Percentiles rank a stretch among this genome's conserved stretches.
Evolutionary conservation across 1,140 invertebrate genomes (phyloP).

Genomic region (Apolygus lucorum): DNA sequence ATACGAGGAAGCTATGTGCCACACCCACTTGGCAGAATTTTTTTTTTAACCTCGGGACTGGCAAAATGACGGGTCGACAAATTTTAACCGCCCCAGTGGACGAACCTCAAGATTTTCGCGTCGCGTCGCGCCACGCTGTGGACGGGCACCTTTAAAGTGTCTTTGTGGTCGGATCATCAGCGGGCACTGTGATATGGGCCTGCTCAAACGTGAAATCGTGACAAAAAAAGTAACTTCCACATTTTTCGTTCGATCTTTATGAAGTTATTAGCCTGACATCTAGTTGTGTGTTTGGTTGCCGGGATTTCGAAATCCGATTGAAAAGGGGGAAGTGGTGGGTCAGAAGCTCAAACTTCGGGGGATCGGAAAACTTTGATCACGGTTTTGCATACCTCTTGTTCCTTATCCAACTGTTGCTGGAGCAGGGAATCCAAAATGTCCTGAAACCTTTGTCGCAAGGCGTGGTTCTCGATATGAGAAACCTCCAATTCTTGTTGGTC

Average conservation of each 20-base stretch:
- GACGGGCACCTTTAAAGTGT: no score
- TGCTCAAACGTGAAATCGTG: not conserved
- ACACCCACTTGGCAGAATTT: no score
- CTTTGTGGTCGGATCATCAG: no score
- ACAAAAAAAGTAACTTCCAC: not conserved
- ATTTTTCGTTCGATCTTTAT: not conserved
- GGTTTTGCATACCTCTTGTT: conserved; percentile 54
- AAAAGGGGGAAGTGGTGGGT: not conserved
- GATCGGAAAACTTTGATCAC: not conserved
- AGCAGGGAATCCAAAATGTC: conserved; percentile 66
- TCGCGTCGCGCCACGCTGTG: no score
- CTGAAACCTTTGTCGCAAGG: conserved; percentile 71
- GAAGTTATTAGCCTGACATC: not conserved
- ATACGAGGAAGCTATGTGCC: no score
- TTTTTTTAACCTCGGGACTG: no score
- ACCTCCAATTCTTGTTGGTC: conserved; percentile 73
- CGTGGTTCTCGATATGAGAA: conserved; percentile 74
- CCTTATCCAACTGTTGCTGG: conserved; percentile 68
- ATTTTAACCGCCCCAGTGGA: no score
- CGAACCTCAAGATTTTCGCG: no score
- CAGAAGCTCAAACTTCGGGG: conserved; percentile 20
- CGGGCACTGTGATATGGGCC: no score
- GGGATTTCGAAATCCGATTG: not conserved
- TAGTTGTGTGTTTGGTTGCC: not conserved
- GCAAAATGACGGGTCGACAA: no score